A percentile compares a stretch with the other conserved stretches of the same genome.
Conservation (phyloP, 1,140 invertebrate species). For the Magallana ariakensis region DNA sequence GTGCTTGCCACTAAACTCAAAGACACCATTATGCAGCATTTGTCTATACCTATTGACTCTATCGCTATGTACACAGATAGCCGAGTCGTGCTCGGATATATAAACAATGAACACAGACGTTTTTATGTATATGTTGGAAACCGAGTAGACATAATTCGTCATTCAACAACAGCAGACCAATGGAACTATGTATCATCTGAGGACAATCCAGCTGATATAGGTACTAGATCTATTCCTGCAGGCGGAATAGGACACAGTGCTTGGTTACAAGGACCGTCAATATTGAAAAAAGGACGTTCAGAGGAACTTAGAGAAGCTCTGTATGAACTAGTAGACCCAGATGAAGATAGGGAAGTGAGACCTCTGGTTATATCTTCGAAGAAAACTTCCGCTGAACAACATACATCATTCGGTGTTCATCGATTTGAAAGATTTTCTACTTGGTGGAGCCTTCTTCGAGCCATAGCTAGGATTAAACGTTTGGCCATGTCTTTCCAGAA, state of each 20-base stretch:
- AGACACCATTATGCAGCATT: conserved; percentile 3
- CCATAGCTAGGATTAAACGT: too few relatives aligned
- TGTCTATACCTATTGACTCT: conserved; percentile 23
- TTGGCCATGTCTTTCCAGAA: too few relatives aligned
- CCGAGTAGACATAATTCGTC: conserved; percentile 10
- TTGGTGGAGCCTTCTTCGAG: too few relatives aligned
- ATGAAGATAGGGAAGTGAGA: conserved; percentile 34
- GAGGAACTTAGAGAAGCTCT: not conserved
- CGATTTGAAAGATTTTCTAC: too few relatives aligned
- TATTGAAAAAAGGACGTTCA: too few relatives aligned
- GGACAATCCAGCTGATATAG: too few relatives aligned
- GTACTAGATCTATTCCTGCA: not conserved
- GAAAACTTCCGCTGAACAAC: not conserved
- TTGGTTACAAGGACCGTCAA: too few relatives aligned
- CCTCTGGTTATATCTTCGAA: not conserved
- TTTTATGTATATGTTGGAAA: conserved; percentile 58
- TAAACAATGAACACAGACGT: conserved; percentile 40
- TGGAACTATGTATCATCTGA: conserved; percentile 44
- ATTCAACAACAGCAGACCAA: conserved; percentile 38
- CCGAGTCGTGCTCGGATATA: conserved; percentile 50
- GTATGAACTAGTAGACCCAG: not conserved
- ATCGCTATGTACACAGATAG: conserved; percentile 51
- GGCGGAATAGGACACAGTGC: not conserved
- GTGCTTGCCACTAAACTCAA: conserved; percentile 34
- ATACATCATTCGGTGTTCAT: conserved; percentile 21